These are phyloP conservation scores for Cydia splendana DNA, from an alignment of 1,140 invertebrate genomes.

Conservation along the genomic window DNA sequence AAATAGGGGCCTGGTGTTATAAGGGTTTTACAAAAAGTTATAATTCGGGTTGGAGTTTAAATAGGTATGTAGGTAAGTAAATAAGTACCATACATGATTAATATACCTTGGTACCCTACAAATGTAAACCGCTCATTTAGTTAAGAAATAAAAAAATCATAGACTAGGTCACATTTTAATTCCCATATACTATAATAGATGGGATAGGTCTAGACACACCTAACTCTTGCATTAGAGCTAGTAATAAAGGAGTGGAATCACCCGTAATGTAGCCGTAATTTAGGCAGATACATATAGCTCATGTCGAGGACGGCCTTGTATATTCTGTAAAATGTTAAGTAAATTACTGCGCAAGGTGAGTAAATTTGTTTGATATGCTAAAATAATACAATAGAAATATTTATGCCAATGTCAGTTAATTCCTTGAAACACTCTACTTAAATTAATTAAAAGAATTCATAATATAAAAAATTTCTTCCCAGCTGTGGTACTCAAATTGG, in stretches of 20 bases:
- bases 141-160: background rate
- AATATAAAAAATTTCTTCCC: too few species aligned
- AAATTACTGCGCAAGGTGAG: background rate
- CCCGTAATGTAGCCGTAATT: constrained; percentile 6
- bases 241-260: constrained; percentile 21
- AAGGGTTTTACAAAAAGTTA: too few species aligned
- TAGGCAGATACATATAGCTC: background rate
- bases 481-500: too few species aligned
- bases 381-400: background rate
- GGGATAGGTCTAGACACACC: constrained; percentile 4
- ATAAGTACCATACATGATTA: too few species aligned
- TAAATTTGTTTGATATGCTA: background rate
- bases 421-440: background rate
- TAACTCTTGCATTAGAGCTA: background rate
- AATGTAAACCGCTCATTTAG: background rate
- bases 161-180: background rate
- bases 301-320: constrained; percentile 5
- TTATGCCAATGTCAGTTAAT: background rate
- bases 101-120: too few species aligned
- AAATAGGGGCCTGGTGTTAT: too few species aligned
- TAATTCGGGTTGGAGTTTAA: too few species aligned
- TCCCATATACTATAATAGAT: background rate
- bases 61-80: too few species aligned
- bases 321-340: background rate
- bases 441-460: too few species aligned